Base-by-base conservation (phyloP, 2,888 invertebrate genomes). In the Hemaris fuciformis region DNA sequence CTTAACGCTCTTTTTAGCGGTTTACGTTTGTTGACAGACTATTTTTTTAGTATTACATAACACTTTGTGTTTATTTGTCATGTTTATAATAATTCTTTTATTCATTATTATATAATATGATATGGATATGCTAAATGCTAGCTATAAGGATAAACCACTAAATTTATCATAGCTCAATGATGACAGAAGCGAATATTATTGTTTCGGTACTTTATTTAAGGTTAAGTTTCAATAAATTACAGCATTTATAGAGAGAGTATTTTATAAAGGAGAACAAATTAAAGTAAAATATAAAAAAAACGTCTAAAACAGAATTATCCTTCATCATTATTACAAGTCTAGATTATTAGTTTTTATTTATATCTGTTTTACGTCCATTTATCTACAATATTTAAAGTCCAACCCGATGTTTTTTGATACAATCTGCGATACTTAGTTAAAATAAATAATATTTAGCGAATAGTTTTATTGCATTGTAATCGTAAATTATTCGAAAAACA, bases 181-280 rank as follows among this genome's bases (percentile, higher is more conserved):
- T 69, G 73, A 73, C 68, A 68, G 66, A 61, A 64, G 59, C 62
- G 53, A 63, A 62, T 64, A 68, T 59, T 41, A 74, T 71, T 71
- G 67, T 73, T 69, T 71, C 66, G 57, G 60, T 62, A 61, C 57
- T 68, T 57, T 57, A 42, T 7, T 74, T 74, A 74, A 74, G 72
- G 73, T 63, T 13, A 61, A 34, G 64, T 59, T 43, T 6, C 5
- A 48, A 1, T 59, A 7, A 7, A 8, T 15, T 58, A 18, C 5
- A 43, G 25, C 5, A 10, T 38, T 38, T 38, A n/a, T 38, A n/a
- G 3, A 27, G n/a, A n/a, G 3, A n/a, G n/a, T n/a, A n/a, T n/a
- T n/a, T n/a, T n/a, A n/a, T n/a, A n/a, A n/a, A n/a, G n/a, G n/a
- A n/a, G n/a, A n/a, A n/a, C n/a, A n/a, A n/a, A n/a, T n/a, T n/a